Percentiles rank a stretch among this genome's conserved stretches.
phyloP scores from a whole-genome alignment of 2,797 vertebrate genomes.

The Eupleurogrammus muticus region DNA sequence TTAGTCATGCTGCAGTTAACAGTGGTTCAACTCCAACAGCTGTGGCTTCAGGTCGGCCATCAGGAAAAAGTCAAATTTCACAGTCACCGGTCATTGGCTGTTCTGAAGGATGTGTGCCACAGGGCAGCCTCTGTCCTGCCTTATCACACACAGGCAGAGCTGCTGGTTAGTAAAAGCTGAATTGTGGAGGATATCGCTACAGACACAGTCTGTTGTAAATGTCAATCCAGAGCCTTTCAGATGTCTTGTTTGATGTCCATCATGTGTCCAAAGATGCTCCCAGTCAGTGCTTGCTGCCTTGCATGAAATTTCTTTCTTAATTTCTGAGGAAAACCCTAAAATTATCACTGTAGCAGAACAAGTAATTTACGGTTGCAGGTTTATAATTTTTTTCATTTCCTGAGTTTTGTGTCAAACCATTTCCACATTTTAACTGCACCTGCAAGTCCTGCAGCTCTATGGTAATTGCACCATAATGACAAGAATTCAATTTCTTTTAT shows the following conservation, averaged over 20 bases:
- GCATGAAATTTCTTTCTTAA: slow-evolving; percentile 1
- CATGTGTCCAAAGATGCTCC: slow-evolving; percentile 23
- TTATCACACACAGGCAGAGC: slow-evolving; percentile 57
- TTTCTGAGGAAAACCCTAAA: neutral
- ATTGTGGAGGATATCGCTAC: slow-evolving; percentile 20
- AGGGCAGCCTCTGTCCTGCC: neutral
- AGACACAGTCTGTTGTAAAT: slow-evolving; percentile 41
- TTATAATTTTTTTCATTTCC: slow-evolving; percentile 4
- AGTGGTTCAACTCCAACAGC: neutral
- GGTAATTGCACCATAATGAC: too few relatives aligned
- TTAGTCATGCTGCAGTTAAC: neutral
- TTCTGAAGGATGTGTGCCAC: slow-evolving; percentile 9
- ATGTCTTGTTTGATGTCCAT: slow-evolving; percentile 34
- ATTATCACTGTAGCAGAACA: neutral
- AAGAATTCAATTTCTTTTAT: too few relatives aligned
- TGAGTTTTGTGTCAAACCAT: neutral
- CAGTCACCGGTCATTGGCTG: too few relatives aligned
- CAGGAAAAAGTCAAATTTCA: slow-evolving; percentile 3
- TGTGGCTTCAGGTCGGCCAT: neutral
- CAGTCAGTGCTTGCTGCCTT: slow-evolving; percentile 12
- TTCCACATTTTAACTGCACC: neutral
- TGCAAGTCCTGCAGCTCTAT: too few relatives aligned
- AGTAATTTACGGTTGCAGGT: neutral
- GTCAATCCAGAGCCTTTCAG: slow-evolving; percentile 38
- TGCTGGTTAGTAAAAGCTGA: slow-evolving; percentile 13